A percentile compares a stretch with the other conserved stretches of the same genome.
phyloP scores from a whole-genome alignment of 2,888 invertebrate species.

The Pocota personata region DNA sequence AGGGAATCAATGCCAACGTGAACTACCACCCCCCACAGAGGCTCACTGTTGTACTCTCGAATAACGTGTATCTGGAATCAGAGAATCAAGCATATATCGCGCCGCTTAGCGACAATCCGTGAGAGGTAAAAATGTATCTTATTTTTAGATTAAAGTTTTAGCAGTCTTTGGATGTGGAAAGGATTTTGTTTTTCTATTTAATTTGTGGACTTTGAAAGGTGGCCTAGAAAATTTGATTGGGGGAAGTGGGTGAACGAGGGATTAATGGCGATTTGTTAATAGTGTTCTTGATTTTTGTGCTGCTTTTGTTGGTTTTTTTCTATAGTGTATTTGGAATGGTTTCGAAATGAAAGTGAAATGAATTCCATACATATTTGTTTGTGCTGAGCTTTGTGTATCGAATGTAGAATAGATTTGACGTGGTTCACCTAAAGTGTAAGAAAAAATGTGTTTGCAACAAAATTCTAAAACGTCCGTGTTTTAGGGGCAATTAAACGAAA shows the following conservation, averaged over 20 bases:
- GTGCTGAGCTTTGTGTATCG: not conserved
- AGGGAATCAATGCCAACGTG: conserved; percentile 68
- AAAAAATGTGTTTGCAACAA: not conserved
- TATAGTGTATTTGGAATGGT: not conserved
- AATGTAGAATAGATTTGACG: not conserved
- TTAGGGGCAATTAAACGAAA: no score
- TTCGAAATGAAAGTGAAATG: conserved; percentile 6
- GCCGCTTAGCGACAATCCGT: conserved; percentile 33
- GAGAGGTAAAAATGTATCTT: conserved; percentile 43
- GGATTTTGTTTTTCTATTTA: conserved; percentile 52
- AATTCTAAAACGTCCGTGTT: no score
- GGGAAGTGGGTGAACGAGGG: not conserved
- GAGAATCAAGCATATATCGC: conserved; percentile 33
- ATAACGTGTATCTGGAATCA: conserved; percentile 36
- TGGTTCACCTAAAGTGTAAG: not conserved
- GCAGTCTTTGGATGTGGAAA: conserved; percentile 45
- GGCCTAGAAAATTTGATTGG: conserved; percentile 58
- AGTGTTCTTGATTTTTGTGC: not conserved
- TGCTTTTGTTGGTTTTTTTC: not conserved
- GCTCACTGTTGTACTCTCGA: conserved; percentile 23
- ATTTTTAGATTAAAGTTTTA: conserved; percentile 54
- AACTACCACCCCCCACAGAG: conserved; percentile 64
- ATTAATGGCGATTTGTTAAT: conserved; percentile 17
- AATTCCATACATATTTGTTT: not conserved
- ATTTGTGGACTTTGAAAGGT: conserved; percentile 59